Percentiles rank a stretch among this genome's conserved stretches.
phyloP scores from a whole-genome alignment of 2,888 invertebrate species.

The Vandiemenella viatica region DNA sequence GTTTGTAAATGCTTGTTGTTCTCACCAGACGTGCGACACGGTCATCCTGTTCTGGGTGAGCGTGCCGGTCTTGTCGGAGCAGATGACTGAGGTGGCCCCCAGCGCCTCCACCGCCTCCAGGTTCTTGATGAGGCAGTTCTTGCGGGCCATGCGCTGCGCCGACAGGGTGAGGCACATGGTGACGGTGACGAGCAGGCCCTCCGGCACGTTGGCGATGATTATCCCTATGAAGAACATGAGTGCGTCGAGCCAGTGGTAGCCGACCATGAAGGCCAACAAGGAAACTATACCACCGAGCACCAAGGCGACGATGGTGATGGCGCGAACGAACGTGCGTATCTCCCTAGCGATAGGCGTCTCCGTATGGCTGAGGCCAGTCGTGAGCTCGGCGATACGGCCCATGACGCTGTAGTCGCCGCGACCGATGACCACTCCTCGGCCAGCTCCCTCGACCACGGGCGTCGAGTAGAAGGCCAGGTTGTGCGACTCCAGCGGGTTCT shows the following conservation, averaged over 20 bases:
- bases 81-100: slow-evolving; percentile 65
- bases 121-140: slow-evolving; percentile 67
- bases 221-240: slow-evolving; percentile 47
- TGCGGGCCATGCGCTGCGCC: slow-evolving; percentile 63
- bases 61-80: slow-evolving; percentile 68
- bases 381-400: slow-evolving; percentile 47
- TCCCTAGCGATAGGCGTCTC: slow-evolving; percentile 59
- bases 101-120: slow-evolving; percentile 65
- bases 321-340: slow-evolving; percentile 49
- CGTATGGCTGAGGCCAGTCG: slow-evolving; percentile 40
- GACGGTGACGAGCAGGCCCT: slow-evolving; percentile 61
- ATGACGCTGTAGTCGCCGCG: slow-evolving; percentile 42
- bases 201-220: slow-evolving; percentile 67
- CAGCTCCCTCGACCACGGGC: slow-evolving; percentile 32
- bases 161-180: slow-evolving; percentile 63
- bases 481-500: slow-evolving; percentile 31
- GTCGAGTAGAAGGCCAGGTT: slow-evolving; percentile 28
- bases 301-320: slow-evolving; percentile 41
- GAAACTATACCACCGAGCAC: slow-evolving; percentile 46
- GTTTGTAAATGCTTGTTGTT: slow-evolving; percentile 37
- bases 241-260: slow-evolving; percentile 45
- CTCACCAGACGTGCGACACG: slow-evolving; percentile 61
- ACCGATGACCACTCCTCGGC: slow-evolving; percentile 27
- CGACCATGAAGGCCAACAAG: slow-evolving; percentile 41
- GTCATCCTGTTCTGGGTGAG: slow-evolving; percentile 62